Evolutionary conservation across 2,888 invertebrate species (phyloP).

Genomic region (Spodoptera littoralis): DNA sequence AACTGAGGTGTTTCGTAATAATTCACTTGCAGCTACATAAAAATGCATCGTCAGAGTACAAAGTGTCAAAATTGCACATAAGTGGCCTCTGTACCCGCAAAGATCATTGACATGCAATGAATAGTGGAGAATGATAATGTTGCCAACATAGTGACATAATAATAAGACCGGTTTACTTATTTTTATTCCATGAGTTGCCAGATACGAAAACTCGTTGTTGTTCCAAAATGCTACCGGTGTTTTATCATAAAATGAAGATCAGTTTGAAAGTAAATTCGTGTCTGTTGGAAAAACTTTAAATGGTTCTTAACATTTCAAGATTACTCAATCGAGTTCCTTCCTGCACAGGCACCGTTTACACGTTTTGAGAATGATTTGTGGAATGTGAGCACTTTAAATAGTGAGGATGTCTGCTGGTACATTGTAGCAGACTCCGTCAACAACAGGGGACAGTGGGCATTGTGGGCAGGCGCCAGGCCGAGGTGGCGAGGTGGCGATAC

Average conservation of each 20-base stretch:
- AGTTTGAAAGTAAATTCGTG: slow-evolving; percentile 24
- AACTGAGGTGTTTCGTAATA: slow-evolving; percentile 16
- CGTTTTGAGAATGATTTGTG: slow-evolving; percentile 31
- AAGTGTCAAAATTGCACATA: slow-evolving; percentile 40
- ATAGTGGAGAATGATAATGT: slow-evolving; percentile 64
- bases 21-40: slow-evolving; percentile 20
- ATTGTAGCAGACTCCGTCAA: slow-evolving; percentile 40
- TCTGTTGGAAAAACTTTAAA: slow-evolving; percentile 23
- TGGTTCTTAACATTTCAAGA: slow-evolving; percentile 13
- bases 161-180: slow-evolving; percentile 61
- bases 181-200: slow-evolving; percentile 49
- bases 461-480: slow-evolving; percentile 59
- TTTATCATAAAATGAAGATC: slow-evolving; percentile 36
- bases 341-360: slow-evolving; percentile 13
- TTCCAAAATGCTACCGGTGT: slow-evolving; percentile 42
- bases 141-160: slow-evolving; percentile 62
- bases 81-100: slow-evolving; percentile 40
- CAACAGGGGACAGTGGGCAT: slow-evolving; percentile 44
- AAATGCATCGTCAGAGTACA: slow-evolving; percentile 37
- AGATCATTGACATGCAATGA: slow-evolving; percentile 71
- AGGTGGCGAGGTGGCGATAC: slow-evolving; percentile 64
- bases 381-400: slow-evolving; percentile 32
- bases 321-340: slow-evolving; percentile 3
- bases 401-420: slow-evolving; percentile 34
- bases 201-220: slow-evolving; percentile 39